Percentiles rank a stretch among this genome's conserved stretches.
Conservation (phyloP, 2,888 invertebrate species). For the Augochlorella aurata region DNA sequence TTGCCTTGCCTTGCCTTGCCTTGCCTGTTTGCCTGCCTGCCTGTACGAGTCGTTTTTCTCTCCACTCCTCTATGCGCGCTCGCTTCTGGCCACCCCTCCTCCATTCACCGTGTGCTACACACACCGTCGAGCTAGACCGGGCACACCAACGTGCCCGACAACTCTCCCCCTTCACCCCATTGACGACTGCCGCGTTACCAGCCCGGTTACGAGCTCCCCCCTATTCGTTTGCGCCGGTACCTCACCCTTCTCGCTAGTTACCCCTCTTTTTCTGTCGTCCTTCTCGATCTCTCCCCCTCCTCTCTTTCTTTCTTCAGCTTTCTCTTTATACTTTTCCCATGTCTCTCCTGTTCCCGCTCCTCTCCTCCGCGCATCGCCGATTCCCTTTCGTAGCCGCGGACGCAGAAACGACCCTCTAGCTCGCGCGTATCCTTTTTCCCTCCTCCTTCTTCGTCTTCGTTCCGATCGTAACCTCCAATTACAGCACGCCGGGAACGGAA, state of each 20-base stretch:
- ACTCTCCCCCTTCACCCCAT: conserved; percentile 46
- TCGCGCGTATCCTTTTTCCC: conserved; percentile 22
- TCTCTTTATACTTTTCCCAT: conserved; percentile 14
- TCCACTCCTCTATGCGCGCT: conserved; percentile 51
- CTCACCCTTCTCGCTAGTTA: conserved; percentile 49
- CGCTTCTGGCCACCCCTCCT: conserved; percentile 53
- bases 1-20: conserved; percentile 2
- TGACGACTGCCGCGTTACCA: conserved; percentile 59
- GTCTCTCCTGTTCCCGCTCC: not conserved
- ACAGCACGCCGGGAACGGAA: conserved; percentile 42
- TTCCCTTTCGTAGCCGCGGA: conserved; percentile 31
- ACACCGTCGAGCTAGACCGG: conserved; percentile 36
- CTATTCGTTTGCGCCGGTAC: conserved; percentile 41
- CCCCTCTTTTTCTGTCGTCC: conserved; percentile 43
- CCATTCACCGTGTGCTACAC: conserved; percentile 47
- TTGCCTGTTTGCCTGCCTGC: conserved; percentile 13
- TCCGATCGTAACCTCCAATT: conserved; percentile 42
- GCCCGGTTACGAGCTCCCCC: conserved; percentile 63
- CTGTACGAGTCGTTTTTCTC: conserved; percentile 56
- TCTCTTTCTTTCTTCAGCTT: conserved; percentile 25
- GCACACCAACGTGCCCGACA: conserved; percentile 35
- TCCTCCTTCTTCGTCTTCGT: not conserved
- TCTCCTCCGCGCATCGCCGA: conserved; percentile 18
- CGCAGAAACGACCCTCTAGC: conserved; percentile 50
- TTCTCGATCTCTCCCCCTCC: conserved; percentile 27